phyloP scores from a whole-genome alignment of 2,113 vertebrate genomes.

The Microtus ochrogaster region DNA sequence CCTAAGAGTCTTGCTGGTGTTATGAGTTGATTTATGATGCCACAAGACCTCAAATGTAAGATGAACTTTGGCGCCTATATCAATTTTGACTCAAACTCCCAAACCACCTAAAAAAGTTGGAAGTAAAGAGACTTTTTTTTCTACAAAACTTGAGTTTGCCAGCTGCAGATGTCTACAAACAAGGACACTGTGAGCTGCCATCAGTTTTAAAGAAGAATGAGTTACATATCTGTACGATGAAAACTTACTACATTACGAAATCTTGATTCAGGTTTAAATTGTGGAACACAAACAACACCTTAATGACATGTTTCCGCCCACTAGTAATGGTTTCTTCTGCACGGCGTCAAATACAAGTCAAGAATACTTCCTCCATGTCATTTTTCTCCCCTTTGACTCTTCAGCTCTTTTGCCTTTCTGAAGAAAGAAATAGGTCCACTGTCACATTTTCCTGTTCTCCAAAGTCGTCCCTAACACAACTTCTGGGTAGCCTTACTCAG shows the following conservation, averaged over 20 bases:
- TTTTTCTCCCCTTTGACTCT: not conserved
- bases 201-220: not conserved
- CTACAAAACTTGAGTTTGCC: not conserved
- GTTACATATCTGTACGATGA: not conserved
- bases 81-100: not conserved
- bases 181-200: not conserved
- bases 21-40: not conserved
- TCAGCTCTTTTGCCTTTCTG: not conserved
- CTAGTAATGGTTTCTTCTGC: not conserved
- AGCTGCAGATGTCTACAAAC: not conserved
- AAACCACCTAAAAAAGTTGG: not conserved
- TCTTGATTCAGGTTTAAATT: not conserved
- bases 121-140: not conserved
- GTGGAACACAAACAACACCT: not conserved
- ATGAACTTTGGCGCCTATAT: not conserved
- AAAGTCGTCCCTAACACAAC: not conserved
- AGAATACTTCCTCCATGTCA: rapidly evolving
- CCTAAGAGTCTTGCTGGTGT: not conserved
- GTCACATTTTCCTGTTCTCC: not conserved
- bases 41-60: not conserved
- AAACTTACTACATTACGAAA: not conserved
- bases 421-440: not conserved
- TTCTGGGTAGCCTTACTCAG: not conserved
- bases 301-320: not conserved
- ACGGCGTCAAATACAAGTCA: not conserved